Base-by-base conservation (phyloP, 1,140 invertebrate genomes). In the Dysdera silvatica region DNA sequence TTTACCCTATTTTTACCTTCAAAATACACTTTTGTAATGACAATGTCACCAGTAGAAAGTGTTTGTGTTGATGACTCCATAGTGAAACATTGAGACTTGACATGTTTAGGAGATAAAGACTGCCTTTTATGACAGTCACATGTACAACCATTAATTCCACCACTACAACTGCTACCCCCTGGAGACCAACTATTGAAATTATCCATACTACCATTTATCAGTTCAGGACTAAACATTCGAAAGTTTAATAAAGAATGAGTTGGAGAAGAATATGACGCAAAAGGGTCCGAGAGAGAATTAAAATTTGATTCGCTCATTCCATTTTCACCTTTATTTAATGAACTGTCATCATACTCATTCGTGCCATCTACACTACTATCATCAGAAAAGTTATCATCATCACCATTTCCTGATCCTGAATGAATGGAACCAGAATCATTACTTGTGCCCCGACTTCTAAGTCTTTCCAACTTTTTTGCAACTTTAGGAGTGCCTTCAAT, bases 401-500 rank as follows among this genome's bases (percentile, higher is more conserved):
- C 67, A 41, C 65, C 69, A 56, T 70, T 60, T 57, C 52, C 67
- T 47, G 65, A 68, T 12, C 67, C 61, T 40, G 67, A 66, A 33
- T 67, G 63, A 12, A 64, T 23, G 23, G 56, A 68, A 56, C 49
- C 65, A 48, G 65, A 66, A 29, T 66, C 65, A 57, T 66, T 66
- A 37, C 65, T 66, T 29, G 59, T 68, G 53, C 70, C 73, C 57
- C 59, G 20, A 45, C 67, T 87, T 77, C 91, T 88, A 54, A 95
- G 77, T 75, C 93, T 91, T 73, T 95, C 91, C 45, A 95, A 75
- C 75, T 95, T 95, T 69, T 88, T 88, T 0, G 91, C 91, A 48
- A 95, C 91, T 78, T 95, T 95, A 63, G 91, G 85, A 65, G 87
- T 93, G 12, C 88, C 87, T 77, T 91, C 91, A 1, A 95, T 77